Base-by-base conservation (phyloP, 2,888 invertebrate genomes). In the Mesopsocus fuscifrons region DNA sequence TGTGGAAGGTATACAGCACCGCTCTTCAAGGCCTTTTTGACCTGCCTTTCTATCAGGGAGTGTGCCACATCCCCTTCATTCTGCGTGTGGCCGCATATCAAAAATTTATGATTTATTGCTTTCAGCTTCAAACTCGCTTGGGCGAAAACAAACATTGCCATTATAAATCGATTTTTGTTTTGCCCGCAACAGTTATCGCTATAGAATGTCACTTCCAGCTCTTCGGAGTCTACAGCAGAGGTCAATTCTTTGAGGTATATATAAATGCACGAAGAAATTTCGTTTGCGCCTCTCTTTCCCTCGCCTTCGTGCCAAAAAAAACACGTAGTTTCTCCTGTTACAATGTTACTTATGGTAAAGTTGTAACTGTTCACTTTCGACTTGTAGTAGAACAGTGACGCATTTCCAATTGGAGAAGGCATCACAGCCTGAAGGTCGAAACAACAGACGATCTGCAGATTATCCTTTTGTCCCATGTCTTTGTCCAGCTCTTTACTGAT, bases 341-440 rank as follows among this genome's bases (percentile, higher is more conserved):
- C 8, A 9, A 26, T 26, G 26, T 26, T 26, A 9, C 8, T 26
- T 9, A 26, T 26, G 6, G 26, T 26, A 26, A 26, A 26, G 11
- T 26, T 26, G 26, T 26, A 26, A 11, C 26, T 9, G 26, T 11
- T 26, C 26, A 26, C 6, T 26, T 26, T 26, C 11, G 5, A 17
- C 18, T 34, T 43, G 31, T 45, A 45, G 32, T 45, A 45, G 30
- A 42, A 45, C 26, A 26, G 11, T 23, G 42, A 43, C 20, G 17
- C 42, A 16, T 42, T 31, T 18, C 42, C 34, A 18, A n/a, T 20
- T 13, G 45, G 42, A 34, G 22, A 34, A 9, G 34, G 34, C 9
- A 45, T 21, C 13, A 31, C 42, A 26, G 34, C 34, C 23, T 42
- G 45, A 11, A 45, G 20, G 30, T 45, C 45, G 30, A 34, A 45